Evolutionary conservation across 2,797 vertebrate species (phyloP).

Genomic region (Aeoliscus strigatus): DNA sequence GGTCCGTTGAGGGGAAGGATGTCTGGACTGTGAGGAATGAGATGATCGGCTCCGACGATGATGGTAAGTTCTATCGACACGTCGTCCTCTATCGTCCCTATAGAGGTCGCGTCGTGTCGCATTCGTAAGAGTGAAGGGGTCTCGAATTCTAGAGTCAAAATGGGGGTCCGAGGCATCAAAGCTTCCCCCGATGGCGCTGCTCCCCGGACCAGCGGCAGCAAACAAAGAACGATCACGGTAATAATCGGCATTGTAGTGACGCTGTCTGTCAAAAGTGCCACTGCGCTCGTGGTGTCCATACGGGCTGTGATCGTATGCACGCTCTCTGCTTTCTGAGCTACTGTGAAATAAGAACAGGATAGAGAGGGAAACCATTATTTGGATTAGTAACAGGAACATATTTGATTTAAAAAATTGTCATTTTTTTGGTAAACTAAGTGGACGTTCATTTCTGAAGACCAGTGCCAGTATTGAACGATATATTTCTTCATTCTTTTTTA

Average conservation of each 20-base stretch:
- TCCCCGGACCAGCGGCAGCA: conserved; percentile 67
- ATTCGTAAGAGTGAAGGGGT: conserved; percentile 88
- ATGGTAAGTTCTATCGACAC: conserved; percentile 92
- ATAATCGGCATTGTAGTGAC: conserved; percentile 98
- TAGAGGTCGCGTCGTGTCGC: conserved; percentile 94
- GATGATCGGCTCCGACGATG: conserved; percentile 95
- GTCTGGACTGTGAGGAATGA: conserved; percentile 96
- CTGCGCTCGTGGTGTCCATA: conserved; percentile 98
- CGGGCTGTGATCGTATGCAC: conserved; percentile 98
- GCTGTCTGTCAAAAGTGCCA: conserved; percentile 91
- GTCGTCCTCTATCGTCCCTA: conserved; percentile 92
- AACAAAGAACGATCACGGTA: conserved; percentile 87
- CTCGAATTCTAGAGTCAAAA: conserved; percentile 93
- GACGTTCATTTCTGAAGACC: not conserved
- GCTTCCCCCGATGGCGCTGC: conserved; percentile 69
- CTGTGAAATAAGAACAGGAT: conserved; percentile 73
- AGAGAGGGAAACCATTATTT: conserved; percentile 39
- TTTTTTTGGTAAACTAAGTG: conserved; percentile 13
- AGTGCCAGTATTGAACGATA: conserved; percentile 1
- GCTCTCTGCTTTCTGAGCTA: conserved; percentile 97
- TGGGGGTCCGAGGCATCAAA: conserved; percentile 94
- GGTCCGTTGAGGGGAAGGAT: conserved; percentile 93
- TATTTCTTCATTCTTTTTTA: not conserved
- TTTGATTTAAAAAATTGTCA: too few species aligned
- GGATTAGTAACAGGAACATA: conserved; percentile 4